Evolutionary conservation across 2,888 invertebrate genomes (phyloP).

Genomic region (Amphiduros pacificus): DNA sequence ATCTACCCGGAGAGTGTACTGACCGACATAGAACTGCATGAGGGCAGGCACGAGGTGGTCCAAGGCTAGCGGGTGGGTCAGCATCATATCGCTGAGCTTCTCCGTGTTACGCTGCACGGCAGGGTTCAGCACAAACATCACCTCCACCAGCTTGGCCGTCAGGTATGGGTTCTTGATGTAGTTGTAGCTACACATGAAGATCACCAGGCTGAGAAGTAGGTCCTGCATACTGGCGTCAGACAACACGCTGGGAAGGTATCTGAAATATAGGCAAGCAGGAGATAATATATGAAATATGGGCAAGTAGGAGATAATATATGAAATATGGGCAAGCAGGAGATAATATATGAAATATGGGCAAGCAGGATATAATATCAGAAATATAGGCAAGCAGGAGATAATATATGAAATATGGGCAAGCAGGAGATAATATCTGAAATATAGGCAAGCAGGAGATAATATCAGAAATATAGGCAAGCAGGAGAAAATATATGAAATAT

Average conservation of each 20-base stretch:
- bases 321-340: too few relatives aligned
- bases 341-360: too few relatives aligned
- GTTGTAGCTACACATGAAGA: conserved; percentile 86
- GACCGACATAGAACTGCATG: conserved; percentile 94
- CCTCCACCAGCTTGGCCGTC: conserved; percentile 93
- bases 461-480: too few relatives aligned
- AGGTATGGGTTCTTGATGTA: conserved; percentile 95
- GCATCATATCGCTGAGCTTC: conserved; percentile 73
- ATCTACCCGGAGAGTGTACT: too few relatives aligned
- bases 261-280: conserved; percentile 22
- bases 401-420: too few relatives aligned
- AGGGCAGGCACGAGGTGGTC: conserved; percentile 82
- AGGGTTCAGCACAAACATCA: conserved; percentile 66
- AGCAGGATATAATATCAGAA: too few relatives aligned
- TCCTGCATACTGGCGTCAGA: conserved; percentile 42
- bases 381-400: too few relatives aligned
- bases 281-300: too few relatives aligned
- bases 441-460: too few relatives aligned
- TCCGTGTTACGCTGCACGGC: conserved; percentile 61
- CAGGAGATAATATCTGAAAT: too few relatives aligned
- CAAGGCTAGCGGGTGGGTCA: conserved; percentile 84
- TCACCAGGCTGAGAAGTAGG: conserved; percentile 84
- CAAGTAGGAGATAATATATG: too few relatives aligned
- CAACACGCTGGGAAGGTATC: conserved; percentile 42
- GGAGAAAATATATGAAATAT: too few relatives aligned